A percentile compares a stretch with the other conserved stretches of the same genome.
Evolutionary conservation across 2,888 invertebrate genomes (phyloP).

Genomic region (Rosalia funebris): DNA sequence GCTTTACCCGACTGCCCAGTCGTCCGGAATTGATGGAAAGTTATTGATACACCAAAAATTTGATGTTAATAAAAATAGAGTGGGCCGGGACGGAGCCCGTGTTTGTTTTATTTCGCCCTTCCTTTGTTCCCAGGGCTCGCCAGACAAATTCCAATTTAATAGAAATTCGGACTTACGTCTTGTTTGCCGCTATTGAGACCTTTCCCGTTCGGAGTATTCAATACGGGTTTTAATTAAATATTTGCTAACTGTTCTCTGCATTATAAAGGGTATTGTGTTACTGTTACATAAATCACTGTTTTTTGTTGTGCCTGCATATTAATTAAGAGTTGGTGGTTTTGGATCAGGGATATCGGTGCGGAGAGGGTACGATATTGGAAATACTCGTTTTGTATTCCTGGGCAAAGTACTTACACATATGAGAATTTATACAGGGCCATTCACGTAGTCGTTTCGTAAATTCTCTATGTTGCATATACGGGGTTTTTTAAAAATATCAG

Average conservation of each 20-base stretch:
- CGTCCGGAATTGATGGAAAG: constrained; percentile 7
- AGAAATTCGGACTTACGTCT: constrained; percentile 13
- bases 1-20: not conserved
- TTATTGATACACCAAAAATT: constrained; percentile 15
- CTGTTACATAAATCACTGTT: not conserved
- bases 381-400: too few species aligned
- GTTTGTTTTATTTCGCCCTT: constrained; percentile 1
- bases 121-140: not conserved
- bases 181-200: constrained; percentile 10
- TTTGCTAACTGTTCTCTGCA: not conserved
- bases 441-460: too few species aligned
- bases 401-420: too few species aligned
- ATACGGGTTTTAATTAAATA: constrained; percentile 15
- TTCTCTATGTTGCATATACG: too few species aligned
- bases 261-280: constrained; percentile 1
- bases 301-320: not conserved
- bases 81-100: not conserved
- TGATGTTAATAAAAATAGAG: constrained; percentile 8
- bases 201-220: constrained; percentile 9
- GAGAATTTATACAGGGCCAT: too few species aligned
- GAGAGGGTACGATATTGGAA: too few species aligned
- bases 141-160: constrained; percentile 16
- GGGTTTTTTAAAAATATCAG: too few species aligned
- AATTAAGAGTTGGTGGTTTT: not conserved
- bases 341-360: too few species aligned